A percentile compares a stretch with the other conserved stretches of the same genome.
Conservation (phyloP, 2,113 vertebrate species). For the Egretta garzetta region DNA sequence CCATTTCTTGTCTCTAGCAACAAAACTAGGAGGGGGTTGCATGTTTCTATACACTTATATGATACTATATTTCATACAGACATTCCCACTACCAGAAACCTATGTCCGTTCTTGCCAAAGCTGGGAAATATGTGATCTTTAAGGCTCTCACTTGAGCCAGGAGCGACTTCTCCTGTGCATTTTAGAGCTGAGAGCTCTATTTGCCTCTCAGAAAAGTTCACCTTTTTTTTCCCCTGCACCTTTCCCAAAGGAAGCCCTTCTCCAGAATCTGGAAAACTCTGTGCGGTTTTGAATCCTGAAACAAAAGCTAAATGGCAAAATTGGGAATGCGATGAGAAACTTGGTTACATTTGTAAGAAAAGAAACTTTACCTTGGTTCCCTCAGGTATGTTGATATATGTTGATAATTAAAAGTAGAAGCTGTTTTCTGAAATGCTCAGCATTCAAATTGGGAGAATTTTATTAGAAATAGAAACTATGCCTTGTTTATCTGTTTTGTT, state of each 20-base stretch:
- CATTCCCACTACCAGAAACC: background rate
- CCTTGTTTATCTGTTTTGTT: background rate
- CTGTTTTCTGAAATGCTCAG: rapidly evolving
- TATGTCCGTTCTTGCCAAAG: background rate
- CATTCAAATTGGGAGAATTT: background rate
- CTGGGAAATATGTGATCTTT: background rate
- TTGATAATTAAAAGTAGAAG: background rate
- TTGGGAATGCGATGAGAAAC: conserved; percentile 80
- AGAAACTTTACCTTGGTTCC: conserved; percentile 75
- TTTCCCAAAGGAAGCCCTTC: conserved; percentile 86
- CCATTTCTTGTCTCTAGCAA: background rate
- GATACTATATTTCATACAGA: background rate
- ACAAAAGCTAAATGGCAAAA: conserved; percentile 90
- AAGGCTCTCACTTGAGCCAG: background rate
- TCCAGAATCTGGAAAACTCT: conserved; percentile 80
- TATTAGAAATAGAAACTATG: background rate
- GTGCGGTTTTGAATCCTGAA: conserved; percentile 83
- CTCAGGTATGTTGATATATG: conserved; percentile 58
- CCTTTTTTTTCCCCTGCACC: background rate
- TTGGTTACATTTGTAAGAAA: conserved; percentile 91
- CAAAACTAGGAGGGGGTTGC: background rate
- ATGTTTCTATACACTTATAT: background rate
- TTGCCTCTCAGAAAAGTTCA: background rate
- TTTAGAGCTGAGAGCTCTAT: background rate
- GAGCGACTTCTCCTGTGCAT: background rate